A percentile compares a stretch with the other conserved stretches of the same genome.
Evolutionary conservation across 2,113 vertebrate genomes (phyloP).

Genomic region (Elaphurus davidianus): DNA sequence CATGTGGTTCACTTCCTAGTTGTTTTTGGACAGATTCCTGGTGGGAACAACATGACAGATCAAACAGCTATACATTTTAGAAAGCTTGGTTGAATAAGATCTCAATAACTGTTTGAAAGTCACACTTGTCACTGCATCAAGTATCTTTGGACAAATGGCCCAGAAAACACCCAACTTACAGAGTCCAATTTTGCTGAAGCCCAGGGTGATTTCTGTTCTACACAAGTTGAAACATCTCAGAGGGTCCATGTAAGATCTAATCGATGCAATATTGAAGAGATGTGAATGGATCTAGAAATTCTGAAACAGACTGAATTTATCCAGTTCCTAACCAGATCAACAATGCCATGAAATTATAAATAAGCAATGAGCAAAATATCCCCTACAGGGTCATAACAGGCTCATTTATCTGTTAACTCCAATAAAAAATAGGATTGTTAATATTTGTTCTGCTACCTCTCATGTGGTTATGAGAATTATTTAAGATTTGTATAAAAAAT

Average conservation of each 20-base stretch:
- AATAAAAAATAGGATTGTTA: neutral
- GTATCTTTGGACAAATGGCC: neutral
- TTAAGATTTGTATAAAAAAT: neutral
- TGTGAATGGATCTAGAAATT: neutral
- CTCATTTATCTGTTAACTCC: neutral
- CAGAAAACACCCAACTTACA: neutral
- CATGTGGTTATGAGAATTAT: neutral
- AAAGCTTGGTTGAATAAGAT: neutral
- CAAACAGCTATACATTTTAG: neutral
- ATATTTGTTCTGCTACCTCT: neutral
- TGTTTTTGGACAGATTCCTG: slow-evolving; percentile 12
- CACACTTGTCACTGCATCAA: neutral
- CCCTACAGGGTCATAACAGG: neutral
- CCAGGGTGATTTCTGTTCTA: neutral
- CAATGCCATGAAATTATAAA: neutral
- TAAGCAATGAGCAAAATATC: neutral
- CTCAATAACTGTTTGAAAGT: neutral
- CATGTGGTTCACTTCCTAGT: neutral
- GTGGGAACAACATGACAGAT: neutral
- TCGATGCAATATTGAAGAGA: neutral
- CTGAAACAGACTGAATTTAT: neutral
- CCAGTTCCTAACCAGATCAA: neutral
- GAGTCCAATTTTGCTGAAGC: neutral
- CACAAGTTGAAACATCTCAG: neutral
- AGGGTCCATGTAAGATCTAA: neutral